Conservation (phyloP, 1,140 invertebrate species). For the Platyscapa corneri region DNA sequence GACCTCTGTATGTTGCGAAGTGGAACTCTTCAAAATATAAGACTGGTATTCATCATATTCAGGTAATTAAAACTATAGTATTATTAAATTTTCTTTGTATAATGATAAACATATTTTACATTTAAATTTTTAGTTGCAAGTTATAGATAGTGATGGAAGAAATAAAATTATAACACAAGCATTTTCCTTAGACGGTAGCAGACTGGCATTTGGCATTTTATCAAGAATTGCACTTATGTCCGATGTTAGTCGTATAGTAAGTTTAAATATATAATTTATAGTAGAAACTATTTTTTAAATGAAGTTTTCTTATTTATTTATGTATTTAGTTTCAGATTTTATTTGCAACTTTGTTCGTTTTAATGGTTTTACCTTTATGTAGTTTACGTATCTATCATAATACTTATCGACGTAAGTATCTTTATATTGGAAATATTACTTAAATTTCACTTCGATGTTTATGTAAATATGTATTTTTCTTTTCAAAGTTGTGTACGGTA, state of each 20-base stretch:
- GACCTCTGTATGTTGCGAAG: slow-evolving; percentile 81
- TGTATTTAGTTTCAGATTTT: slow-evolving; percentile 80
- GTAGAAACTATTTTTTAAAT: not conserved
- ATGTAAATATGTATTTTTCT: slow-evolving; percentile 20
- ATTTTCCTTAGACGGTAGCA: slow-evolving; percentile 86
- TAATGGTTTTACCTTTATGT: slow-evolving; percentile 80
- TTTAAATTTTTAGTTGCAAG: slow-evolving; percentile 75
- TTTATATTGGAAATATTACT: not conserved
- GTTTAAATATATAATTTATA: slow-evolving; percentile 61
- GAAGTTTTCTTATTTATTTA: not conserved
- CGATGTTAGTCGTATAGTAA: slow-evolving; percentile 83
- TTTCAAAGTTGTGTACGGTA: slow-evolving; percentile 60
- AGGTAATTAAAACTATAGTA: slow-evolving; percentile 70
- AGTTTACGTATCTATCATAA: slow-evolving; percentile 76
- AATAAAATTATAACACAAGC: slow-evolving; percentile 78
- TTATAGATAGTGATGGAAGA: slow-evolving; percentile 78
- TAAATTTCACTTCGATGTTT: slow-evolving; percentile 53
- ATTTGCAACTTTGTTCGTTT: slow-evolving; percentile 78
- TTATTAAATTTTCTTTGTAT: slow-evolving; percentile 37
- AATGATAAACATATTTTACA: not conserved
- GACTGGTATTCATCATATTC: slow-evolving; percentile 82
- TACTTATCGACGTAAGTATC: slow-evolving; percentile 74
- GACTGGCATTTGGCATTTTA: slow-evolving; percentile 79
- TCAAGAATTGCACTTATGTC: slow-evolving; percentile 84
- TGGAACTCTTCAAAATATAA: slow-evolving; percentile 83